Evolutionary conservation across 2,113 vertebrate genomes (phyloP).

Genomic region (Aramus guarauna): DNA sequence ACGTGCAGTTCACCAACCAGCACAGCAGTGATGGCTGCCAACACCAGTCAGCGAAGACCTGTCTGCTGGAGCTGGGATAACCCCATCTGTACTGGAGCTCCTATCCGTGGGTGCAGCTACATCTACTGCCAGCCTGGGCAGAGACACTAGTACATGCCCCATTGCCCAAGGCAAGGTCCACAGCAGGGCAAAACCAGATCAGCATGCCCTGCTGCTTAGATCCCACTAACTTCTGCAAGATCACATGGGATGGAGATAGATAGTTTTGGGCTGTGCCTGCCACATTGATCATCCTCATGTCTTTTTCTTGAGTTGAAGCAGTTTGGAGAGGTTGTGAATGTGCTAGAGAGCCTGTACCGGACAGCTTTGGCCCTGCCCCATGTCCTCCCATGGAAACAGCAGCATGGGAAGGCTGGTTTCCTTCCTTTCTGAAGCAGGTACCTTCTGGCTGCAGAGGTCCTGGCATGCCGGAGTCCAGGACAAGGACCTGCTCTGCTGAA

Average conservation of each 20-base stretch:
- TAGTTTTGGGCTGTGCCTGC: background rate
- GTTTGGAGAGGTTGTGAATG: background rate
- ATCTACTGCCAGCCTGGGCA: background rate
- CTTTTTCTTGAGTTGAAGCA: background rate
- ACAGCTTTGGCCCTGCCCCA: background rate
- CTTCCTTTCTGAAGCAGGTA: background rate
- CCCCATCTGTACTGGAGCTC: background rate
- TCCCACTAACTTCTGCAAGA: background rate
- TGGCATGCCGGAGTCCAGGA: background rate
- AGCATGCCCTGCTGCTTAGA: background rate
- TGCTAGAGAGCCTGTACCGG: background rate
- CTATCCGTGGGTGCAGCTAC: background rate
- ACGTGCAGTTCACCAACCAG: background rate
- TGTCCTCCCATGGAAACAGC: too few species aligned
- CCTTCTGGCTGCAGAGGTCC: background rate
- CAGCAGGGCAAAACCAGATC: background rate
- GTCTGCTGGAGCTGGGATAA: background rate
- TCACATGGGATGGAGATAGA: background rate
- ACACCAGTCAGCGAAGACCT: accelerated
- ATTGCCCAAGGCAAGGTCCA: background rate
- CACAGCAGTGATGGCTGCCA: background rate
- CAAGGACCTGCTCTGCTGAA: background rate
- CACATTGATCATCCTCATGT: background rate
- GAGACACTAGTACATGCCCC: background rate
- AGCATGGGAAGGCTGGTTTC: background rate